Conservation (phyloP, 2,888 invertebrate genomes). For the Nomada ruficornis region DNA sequence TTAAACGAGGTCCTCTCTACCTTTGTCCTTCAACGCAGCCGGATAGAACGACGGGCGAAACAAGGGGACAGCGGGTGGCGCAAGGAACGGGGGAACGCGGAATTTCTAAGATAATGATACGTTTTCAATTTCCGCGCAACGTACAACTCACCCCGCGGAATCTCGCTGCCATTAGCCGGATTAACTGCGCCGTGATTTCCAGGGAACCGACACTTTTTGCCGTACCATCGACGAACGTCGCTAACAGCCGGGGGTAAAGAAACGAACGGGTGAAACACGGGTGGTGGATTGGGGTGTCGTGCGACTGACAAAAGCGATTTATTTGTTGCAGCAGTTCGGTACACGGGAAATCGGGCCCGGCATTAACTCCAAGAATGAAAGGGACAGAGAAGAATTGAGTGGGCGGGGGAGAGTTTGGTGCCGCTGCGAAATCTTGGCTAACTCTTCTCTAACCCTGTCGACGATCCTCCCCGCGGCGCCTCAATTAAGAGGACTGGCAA, state of each 20-base stretch:
- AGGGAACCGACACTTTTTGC: constrained; percentile 30
- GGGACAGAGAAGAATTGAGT: constrained; percentile 34
- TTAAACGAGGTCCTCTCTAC: constrained; percentile 74
- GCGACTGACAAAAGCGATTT: constrained; percentile 63
- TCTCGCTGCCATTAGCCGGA: constrained; percentile 45
- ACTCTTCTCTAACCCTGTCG: constrained; percentile 70
- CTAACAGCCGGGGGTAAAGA: constrained; percentile 15
- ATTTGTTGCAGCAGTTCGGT: constrained; percentile 58
- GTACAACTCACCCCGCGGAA: constrained; percentile 24
- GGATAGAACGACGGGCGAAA: constrained; percentile 35
- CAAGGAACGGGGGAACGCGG: not conserved
- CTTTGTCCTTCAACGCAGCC: constrained; percentile 52
- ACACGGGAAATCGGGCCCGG: constrained; percentile 55
- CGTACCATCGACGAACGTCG: constrained; percentile 28
- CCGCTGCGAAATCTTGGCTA: constrained; percentile 76
- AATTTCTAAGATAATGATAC: constrained; percentile 54
- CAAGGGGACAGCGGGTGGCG: constrained; percentile 8
- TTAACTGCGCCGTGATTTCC: constrained; percentile 45
- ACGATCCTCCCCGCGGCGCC: constrained; percentile 76
- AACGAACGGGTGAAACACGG: constrained; percentile 4
- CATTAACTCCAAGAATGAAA: constrained; percentile 57
- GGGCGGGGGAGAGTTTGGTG: constrained; percentile 43
- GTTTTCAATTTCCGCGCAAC: constrained; percentile 58
- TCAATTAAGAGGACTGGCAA: constrained; percentile 81
- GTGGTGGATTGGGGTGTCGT: constrained; percentile 4